These are phyloP conservation scores for Onychorhynchus coronatus DNA, from an alignment of 2,113 vertebrate genomes.

Conservation along the genomic window DNA sequence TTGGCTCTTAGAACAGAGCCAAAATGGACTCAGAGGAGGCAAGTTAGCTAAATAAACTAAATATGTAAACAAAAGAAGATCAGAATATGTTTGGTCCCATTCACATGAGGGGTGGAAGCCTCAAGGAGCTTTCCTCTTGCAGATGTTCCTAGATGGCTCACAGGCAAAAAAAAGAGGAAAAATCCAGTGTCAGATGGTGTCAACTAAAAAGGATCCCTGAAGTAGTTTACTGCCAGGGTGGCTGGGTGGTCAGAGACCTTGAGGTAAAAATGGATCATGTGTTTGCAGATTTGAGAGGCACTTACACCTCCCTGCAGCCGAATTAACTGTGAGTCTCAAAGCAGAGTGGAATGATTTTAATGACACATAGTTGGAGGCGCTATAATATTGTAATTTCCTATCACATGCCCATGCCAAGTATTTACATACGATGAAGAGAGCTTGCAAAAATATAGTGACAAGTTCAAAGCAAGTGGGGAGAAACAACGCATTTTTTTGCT, in stretches of 20 bases:
- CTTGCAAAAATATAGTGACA: background rate
- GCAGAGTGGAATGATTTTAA: background rate
- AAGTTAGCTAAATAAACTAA: background rate
- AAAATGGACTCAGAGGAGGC: background rate
- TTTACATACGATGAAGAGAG: background rate
- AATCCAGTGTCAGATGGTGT: background rate
- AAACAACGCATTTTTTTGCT: background rate
- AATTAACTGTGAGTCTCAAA: constrained; percentile 4
- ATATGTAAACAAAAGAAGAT: background rate
- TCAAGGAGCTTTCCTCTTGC: background rate
- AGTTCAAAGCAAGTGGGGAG: background rate
- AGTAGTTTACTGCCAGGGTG: background rate
- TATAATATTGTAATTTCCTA: background rate
- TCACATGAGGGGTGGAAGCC: background rate
- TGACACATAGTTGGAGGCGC: background rate
- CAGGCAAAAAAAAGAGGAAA: background rate
- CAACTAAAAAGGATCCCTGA: background rate
- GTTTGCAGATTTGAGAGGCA: background rate
- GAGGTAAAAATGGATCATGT: background rate
- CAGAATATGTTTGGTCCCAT: background rate
- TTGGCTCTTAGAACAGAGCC: background rate
- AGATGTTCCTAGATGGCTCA: background rate
- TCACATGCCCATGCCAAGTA: background rate
- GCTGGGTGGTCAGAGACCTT: background rate
- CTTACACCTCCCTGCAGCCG: background rate